These are phyloP conservation scores for Ischnus inquisitorius DNA, from an alignment of 2,888 invertebrate genomes.

Conservation along the genomic window DNA sequence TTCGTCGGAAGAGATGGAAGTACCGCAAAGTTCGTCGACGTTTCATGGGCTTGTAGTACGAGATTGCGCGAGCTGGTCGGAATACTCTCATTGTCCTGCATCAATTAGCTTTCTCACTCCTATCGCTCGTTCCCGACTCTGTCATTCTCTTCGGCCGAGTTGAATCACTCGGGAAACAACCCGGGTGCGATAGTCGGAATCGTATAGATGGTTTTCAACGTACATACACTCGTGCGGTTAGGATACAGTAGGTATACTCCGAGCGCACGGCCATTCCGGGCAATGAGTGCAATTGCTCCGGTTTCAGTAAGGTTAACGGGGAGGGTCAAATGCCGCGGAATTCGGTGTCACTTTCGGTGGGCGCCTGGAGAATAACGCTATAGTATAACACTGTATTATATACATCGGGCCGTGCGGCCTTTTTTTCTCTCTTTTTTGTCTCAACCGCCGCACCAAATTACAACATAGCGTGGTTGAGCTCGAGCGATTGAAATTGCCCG, in stretches of 20 bases:
- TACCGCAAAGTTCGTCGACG: conserved; percentile 2
- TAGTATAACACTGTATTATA: conserved; percentile 1
- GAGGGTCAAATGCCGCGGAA: conserved; percentile 83
- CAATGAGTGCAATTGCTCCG: conserved; percentile 84
- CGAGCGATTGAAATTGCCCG: neutral
- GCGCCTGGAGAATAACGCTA: conserved; percentile 42
- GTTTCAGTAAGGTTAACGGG: conserved; percentile 83
- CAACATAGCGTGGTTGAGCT: neutral
- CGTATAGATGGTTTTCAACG: neutral
- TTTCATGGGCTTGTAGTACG: neutral
- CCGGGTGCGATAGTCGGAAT: conserved; percentile 4
- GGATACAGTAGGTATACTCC: conserved; percentile 14
- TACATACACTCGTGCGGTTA: neutral
- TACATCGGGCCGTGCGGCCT: neutral
- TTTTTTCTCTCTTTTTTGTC: neutral
- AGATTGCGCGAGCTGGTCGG: neutral
- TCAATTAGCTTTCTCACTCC: conserved; percentile 47
- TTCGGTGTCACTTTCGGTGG: conserved; percentile 82
- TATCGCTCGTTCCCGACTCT: conserved; percentile 31
- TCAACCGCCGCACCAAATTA: neutral
- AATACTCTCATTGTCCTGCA: conserved; percentile 34
- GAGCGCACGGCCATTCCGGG: conserved; percentile 60
- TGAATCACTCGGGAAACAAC: conserved; percentile 57
- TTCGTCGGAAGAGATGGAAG: neutral
- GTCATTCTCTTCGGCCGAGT: conserved; percentile 31